These are phyloP conservation scores for Panzeria rudis DNA, from an alignment of 2,888 invertebrate genomes.

Conservation along the genomic window DNA sequence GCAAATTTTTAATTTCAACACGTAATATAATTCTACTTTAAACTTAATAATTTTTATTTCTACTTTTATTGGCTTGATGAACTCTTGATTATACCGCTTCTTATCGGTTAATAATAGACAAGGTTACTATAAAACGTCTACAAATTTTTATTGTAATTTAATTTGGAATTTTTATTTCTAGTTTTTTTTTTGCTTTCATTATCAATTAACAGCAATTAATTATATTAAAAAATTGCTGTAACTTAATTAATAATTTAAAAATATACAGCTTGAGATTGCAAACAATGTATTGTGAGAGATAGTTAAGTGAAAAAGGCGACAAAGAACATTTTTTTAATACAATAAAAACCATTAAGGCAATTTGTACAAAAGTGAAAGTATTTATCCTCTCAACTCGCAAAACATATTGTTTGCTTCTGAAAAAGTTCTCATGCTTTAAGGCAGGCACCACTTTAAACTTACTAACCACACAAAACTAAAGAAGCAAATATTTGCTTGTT, in stretches of 20 bases:
- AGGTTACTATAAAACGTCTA: neutral
- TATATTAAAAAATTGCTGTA: constrained; percentile 38
- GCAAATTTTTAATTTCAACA: no score
- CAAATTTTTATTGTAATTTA: constrained; percentile 20
- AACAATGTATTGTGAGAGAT: neutral
- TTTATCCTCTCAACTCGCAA: no score
- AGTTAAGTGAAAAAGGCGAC: neutral
- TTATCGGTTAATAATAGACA: neutral
- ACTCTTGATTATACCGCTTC: neutral
- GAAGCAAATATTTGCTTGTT: no score
- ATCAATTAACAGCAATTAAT: constrained; percentile 61
- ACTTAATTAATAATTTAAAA: constrained; percentile 34
- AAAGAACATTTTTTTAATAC: neutral
- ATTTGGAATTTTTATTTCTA: constrained; percentile 23
- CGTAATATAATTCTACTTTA: neutral
- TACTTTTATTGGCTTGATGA: neutral
- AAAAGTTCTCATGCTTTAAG: no score
- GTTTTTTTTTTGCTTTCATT: constrained; percentile 16
- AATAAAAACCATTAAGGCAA: no score
- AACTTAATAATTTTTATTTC: neutral
- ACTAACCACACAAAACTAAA: no score
- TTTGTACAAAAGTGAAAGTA: no score
- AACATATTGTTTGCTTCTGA: no score
- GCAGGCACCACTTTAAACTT: no score
- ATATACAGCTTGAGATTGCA: constrained; percentile 26